phyloP scores from a whole-genome alignment of 1,140 invertebrate species.

The Euura lappo region DNA sequence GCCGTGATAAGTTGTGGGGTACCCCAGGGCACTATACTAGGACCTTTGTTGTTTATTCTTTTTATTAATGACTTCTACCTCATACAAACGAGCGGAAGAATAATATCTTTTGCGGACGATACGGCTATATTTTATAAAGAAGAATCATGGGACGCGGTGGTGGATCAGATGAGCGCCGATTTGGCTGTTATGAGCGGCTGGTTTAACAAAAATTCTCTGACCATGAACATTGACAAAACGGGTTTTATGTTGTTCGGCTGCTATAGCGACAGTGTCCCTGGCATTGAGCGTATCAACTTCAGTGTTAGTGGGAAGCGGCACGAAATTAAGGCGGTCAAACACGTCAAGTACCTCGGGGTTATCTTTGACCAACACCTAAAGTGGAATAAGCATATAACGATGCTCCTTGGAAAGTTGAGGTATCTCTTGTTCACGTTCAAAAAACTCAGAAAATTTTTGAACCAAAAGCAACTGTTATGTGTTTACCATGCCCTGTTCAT shows the following conservation, averaged over 20 bases:
- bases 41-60: constrained; percentile 25
- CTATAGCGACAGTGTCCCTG: constrained; percentile 8
- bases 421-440: too few relatives aligned
- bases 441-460: too few relatives aligned
- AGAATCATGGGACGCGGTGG: constrained; percentile 8
- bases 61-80: constrained; percentile 24
- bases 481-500: too few relatives aligned
- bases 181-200: constrained; percentile 16
- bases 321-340: too few relatives aligned
- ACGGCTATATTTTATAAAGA: neutral
- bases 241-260: constrained; percentile 13
- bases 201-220: constrained; percentile 18
- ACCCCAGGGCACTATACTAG: constrained; percentile 27
- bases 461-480: too few relatives aligned
- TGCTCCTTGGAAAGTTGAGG: too few relatives aligned
- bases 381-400: too few relatives aligned
- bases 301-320: too few relatives aligned
- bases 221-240: constrained; percentile 15
- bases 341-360: too few relatives aligned
- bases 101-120: constrained; percentile 21
- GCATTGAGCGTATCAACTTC: too few relatives aligned
- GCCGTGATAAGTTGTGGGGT: constrained; percentile 16
- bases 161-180: neutral
- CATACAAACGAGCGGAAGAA: neutral
- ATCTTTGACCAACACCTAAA: too few relatives aligned